Conservation (phyloP, 2,888 invertebrate genomes). For the Podotricha telesiphe region DNA sequence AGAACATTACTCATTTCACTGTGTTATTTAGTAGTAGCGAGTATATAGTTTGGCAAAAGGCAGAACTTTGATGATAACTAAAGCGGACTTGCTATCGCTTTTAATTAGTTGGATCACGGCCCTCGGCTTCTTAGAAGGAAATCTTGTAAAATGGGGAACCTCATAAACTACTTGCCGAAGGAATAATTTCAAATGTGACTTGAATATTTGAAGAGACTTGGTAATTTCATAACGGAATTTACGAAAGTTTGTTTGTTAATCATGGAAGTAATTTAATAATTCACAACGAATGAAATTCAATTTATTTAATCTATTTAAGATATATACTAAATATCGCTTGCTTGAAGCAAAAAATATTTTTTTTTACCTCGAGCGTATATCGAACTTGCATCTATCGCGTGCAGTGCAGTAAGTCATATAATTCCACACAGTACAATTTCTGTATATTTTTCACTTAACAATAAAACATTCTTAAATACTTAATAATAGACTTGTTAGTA, state of each 20-base stretch:
- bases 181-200: constrained; percentile 60
- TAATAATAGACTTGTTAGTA: too few species aligned
- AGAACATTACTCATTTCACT: not conserved
- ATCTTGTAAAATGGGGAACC: constrained; percentile 37
- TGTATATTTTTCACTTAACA: too few species aligned
- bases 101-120: constrained; percentile 34
- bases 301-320: too few species aligned
- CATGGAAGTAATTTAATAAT: not conserved
- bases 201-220: constrained; percentile 52
- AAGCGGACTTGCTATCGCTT: constrained; percentile 33
- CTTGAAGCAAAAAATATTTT: too few species aligned
- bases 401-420: too few species aligned
- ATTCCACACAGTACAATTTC: too few species aligned
- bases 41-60: constrained; percentile 22
- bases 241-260: constrained; percentile 45
- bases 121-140: constrained; percentile 32
- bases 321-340: too few species aligned
- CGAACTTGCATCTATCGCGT: too few species aligned
- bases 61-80: constrained; percentile 33
- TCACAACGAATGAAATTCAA: constrained; percentile 8
- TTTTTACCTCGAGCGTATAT: too few species aligned
- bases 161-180: constrained; percentile 41
- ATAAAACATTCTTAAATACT: too few species aligned
- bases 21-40: constrained; percentile 9
- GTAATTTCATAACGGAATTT: constrained; percentile 52